Base-by-base conservation (phyloP, 2,113 vertebrate genomes). In the Smithornis capensis region DNA sequence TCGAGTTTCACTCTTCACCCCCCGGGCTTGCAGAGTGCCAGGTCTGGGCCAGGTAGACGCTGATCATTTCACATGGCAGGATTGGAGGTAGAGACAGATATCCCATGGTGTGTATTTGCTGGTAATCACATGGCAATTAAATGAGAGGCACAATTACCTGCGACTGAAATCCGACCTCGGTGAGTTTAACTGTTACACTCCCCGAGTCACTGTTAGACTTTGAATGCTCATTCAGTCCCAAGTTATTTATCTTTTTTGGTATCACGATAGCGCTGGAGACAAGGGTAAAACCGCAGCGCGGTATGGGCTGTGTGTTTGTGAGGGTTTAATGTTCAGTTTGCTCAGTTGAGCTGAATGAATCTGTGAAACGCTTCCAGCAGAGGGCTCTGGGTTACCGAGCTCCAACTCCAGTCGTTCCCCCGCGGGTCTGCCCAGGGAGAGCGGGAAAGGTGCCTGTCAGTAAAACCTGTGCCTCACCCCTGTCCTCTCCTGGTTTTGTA, bases 401-500 rank as follows among this genome's bases (percentile, higher is more conserved):
- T 96, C 44, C 50, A 29, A 2, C 24, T 37, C 19, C 16, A 2
- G 35, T 42, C 25, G 4, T 37, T 65, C 57, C n/a, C 7, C 5
- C 81, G 7, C 0, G 0, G 8, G 1, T 83, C 10, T 59, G 1
- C 37, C 27, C 29, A 37, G 50, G 50, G 60, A 52, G 28, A 67
- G 18, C 9, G 6, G 79, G 24, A 31, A 45, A 35, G 8, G 4
- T 60, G 12, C 80, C 10, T 64, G 60, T 44, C 50, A 56, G 47
- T 33, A 9, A 71, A 64, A 28, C 11, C 19, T 14, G 1, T 67
- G 31, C 27, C 84, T 97, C 37, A 96, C 12, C 25, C 28, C 16
- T 55, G 65, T 96, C 87, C 25, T 44, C 28, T 75, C 49, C 73
- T 97, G 93, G 87, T 75, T 95, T 98, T 95, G 12, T 94, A 99